Evolutionary conservation across 2,888 invertebrate genomes (phyloP).

Genomic region (Hydraecia micacea): DNA sequence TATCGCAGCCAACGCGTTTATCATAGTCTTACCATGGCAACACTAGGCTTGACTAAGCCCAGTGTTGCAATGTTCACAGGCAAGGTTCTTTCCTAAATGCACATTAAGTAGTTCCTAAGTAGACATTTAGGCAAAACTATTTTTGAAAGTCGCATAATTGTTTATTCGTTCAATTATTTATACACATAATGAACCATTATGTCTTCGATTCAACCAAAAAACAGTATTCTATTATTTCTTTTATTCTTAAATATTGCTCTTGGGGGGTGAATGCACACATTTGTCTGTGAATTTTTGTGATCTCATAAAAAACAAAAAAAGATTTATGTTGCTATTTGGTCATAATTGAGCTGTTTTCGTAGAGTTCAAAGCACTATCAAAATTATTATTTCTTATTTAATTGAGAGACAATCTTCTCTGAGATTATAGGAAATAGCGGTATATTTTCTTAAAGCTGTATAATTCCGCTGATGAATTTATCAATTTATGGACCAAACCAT

Average conservation of each 20-base stretch:
- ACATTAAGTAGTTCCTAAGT: too few relatives aligned
- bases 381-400: neutral
- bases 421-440: neutral
- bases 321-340: neutral
- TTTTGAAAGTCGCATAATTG: neutral
- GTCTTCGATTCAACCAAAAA: neutral
- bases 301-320: neutral
- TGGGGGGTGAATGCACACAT: neutral
- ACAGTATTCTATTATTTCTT: neutral
- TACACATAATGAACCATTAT: neutral
- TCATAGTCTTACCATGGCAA: neutral
- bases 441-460: neutral
- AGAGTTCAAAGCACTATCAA: slow-evolving; percentile 5
- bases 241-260: neutral
- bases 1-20: neutral
- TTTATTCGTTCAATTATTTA: neutral
- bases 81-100: neutral
- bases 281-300: neutral
- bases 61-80: neutral
- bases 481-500: neutral
- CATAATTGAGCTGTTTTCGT: neutral
- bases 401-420: neutral
- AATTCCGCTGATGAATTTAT: neutral
- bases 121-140: neutral
- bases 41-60: neutral